These are phyloP conservation scores for Monopterus albus DNA, from an alignment of 2,113 vertebrate genomes.

Conservation along the genomic window DNA sequence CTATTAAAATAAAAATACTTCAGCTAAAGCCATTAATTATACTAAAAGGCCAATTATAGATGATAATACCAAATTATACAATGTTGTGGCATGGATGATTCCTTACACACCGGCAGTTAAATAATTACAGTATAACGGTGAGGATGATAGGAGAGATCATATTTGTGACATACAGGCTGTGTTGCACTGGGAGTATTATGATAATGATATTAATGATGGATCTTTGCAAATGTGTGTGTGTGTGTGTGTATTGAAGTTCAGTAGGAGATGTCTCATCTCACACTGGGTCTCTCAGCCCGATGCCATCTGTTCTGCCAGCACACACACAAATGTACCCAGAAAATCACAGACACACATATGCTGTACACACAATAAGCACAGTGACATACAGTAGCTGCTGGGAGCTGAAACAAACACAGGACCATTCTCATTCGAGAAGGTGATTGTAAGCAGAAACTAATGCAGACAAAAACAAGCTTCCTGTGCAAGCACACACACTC, in stretches of 20 bases:
- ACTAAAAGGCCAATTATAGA: slow-evolving; percentile 40
- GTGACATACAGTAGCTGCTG: too few species aligned
- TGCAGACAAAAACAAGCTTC: slow-evolving; percentile 7
- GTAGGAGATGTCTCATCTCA: slow-evolving; percentile 75
- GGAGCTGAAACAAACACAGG: too few species aligned
- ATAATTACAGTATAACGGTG: slow-evolving; percentile 63
- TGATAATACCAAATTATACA: slow-evolving; percentile 38
- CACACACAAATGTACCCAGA: slow-evolving; percentile 4
- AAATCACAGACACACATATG: neutral
- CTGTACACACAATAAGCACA: neutral
- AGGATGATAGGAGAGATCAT: slow-evolving; percentile 71
- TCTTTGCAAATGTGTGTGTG: slow-evolving; percentile 64
- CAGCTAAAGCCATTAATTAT: slow-evolving; percentile 49
- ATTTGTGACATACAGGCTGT: slow-evolving; percentile 72
- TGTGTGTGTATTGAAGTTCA: slow-evolving; percentile 66
- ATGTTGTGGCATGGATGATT: slow-evolving; percentile 43
- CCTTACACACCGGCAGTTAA: slow-evolving; percentile 62
- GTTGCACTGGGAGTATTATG: slow-evolving; percentile 73
- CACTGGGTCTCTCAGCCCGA: slow-evolving; percentile 75
- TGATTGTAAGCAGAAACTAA: slow-evolving; percentile 5
- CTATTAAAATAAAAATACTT: neutral
- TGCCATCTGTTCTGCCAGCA: slow-evolving; percentile 80
- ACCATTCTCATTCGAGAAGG: slow-evolving; percentile 17
- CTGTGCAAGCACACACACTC: slow-evolving; percentile 7
- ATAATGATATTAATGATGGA: slow-evolving; percentile 79